Base-by-base conservation (phyloP, 2,888 invertebrate species). In the Caradrina kadenii region DNA sequence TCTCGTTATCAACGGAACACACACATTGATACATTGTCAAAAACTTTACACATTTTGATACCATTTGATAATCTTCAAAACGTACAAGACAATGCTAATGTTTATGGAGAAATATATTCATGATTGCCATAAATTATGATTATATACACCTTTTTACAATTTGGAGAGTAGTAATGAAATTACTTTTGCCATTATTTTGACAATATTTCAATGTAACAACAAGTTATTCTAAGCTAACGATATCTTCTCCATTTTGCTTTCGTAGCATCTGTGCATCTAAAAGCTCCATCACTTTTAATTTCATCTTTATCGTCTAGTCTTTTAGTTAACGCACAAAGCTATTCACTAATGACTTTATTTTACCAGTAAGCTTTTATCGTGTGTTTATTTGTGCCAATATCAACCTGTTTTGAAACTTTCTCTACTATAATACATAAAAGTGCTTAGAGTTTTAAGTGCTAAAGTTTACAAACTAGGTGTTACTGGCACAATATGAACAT, bases 361-460 rank as follows among this genome's bases (percentile, higher is more conserved):
- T 81, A 81, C 79, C 71, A 79, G 59, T 80, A 87, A 87, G 85
- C 87, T 83, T 87, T 83, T 76, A 81, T 76, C 64, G 78, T 86
- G 84, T 78, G 74, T 62, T 79, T 73, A 85, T 89, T 89, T 91
- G 89, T 89, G 88, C 89, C 90, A 90, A 89, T 89, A 88, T 81
- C 52, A 22, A 26, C 50, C 58, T 63, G 42, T 52, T 79, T 49
- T 19, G 45, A 66, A 80, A 73, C 80, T 62, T 78, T 52, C 19
- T 45, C 42, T 11, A 10, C 49, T 55, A 59, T 50, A 53, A 8
- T 21, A 52, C 19, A 39, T 39, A 39, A 53, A 31, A 52, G 61
- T 69, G 55, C 55, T 10, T 11, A 56, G 17, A 54, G 17, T 52
- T 52, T 39, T 52, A 67, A 50, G 63, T 67, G 56, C 39, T 13